Percentiles rank a stretch among this genome's conserved stretches.
phyloP scores from a whole-genome alignment of 64 coral and sea anemone species.

The Montipora cactus region DNA sequence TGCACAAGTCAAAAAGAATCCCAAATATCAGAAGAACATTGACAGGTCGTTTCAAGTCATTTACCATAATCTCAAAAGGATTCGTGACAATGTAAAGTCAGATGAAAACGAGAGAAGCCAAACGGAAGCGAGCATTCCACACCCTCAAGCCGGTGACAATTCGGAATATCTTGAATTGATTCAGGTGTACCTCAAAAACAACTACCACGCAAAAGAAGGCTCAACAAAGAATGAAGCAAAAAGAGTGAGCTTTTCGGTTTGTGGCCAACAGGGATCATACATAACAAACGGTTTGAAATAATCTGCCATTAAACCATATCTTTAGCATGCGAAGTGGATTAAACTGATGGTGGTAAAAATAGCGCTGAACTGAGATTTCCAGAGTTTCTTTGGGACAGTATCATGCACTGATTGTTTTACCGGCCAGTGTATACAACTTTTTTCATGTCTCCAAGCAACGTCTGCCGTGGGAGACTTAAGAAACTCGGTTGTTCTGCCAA shows the following conservation, averaged over 20 bases:
- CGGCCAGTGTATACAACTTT: no score
- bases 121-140: neutral
- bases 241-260: slow-evolving; percentile 1
- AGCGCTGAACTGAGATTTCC: no score
- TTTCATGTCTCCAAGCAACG: no score
- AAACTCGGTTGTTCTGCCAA: no score
- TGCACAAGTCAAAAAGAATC: neutral
- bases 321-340: no score
- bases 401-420: no score
- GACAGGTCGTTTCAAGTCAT: neutral
- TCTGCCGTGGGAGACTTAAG: no score
- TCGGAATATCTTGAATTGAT: neutral
- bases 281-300: no score
- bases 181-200: neutral
- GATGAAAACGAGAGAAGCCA: neutral
- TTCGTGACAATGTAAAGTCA: neutral
- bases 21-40: neutral
- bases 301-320: no score
- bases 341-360: no score
- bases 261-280: neutral
- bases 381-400: no score
- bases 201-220: neutral
- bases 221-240: neutral
- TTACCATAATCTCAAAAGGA: slow-evolving; percentile 9
- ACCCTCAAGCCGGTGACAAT: no score